Evolutionary conservation across 2,888 invertebrate genomes (phyloP).

Genomic region (Cremastinae sp.): DNA sequence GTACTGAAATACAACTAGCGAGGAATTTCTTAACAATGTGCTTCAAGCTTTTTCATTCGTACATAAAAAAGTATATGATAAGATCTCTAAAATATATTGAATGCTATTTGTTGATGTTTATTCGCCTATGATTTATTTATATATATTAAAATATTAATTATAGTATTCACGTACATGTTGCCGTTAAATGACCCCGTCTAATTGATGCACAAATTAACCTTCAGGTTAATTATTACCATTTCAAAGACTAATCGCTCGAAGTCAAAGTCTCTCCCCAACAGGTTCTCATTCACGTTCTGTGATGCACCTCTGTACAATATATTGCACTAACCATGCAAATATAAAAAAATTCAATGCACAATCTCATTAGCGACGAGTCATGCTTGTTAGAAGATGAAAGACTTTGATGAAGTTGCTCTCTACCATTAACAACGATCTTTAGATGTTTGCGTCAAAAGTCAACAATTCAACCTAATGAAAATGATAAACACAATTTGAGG

Average conservation of each 20-base stretch:
- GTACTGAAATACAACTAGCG: not conserved
- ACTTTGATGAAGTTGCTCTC: conserved; percentile 62
- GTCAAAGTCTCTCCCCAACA: conserved; percentile 26
- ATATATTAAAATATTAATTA: too few species aligned
- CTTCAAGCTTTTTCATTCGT: too few species aligned
- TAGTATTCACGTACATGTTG: conserved; percentile 8
- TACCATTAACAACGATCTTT: conserved; percentile 24
- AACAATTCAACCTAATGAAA: conserved; percentile 21
- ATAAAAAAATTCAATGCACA: conserved; percentile 48
- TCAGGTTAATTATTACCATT: conserved; percentile 75
- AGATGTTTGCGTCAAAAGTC: conserved; percentile 31
- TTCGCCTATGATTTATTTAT: too few species aligned
- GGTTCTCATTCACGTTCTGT: conserved; percentile 16
- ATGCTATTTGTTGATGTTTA: too few species aligned
- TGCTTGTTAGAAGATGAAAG: conserved; percentile 63
- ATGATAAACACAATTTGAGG: conserved; percentile 1
- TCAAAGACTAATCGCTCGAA: conserved; percentile 72
- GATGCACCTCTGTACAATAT: conserved; percentile 22
- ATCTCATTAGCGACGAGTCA: conserved; percentile 72
- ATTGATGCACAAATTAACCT: conserved; percentile 75
- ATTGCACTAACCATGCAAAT: conserved; percentile 30
- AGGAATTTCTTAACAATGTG: conserved; percentile 1
- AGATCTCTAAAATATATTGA: conserved; percentile 1
- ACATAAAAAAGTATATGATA: not conserved
- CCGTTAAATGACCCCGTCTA: conserved; percentile 58